Base-by-base conservation (phyloP, 2,888 invertebrate species). In the Dryomyza anilis region DNA sequence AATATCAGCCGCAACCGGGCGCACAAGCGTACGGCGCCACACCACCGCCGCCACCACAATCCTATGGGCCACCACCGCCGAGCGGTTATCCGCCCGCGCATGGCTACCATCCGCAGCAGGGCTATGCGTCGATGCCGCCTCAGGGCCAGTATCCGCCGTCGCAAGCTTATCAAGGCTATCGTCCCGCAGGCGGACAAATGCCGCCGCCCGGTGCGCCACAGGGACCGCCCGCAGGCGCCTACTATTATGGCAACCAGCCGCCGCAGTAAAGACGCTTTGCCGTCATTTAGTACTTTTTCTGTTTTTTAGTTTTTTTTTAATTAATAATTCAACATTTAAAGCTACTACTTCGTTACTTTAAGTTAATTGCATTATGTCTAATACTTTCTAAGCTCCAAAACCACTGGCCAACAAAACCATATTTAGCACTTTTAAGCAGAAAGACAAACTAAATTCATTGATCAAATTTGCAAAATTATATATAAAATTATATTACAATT, bases 211-310 rank as follows among this genome's bases (percentile, higher is more conserved):
- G 80, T 3, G 76, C 78, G 46, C 78, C 79, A 3, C 81, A 81
- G 64, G 80, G 80, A 46, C 82, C 81, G 27, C 91, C 91, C 6
- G 90, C 91, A 70, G 89, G 89, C 65, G 88, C 88, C 66, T 93
- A 93, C 78, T 93, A 92, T 80, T 93, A 92, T 78, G 89, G 91
- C 58, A 92, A 92, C 78, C 92, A 93, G 75, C 93, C 93, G 67
- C 91, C 92, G 33, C 83, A 82, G 71, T 82, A 77, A 78, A 61
- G 6, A n/a, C 48, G 48, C n/a, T n/a, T n/a, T n/a, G n/a, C n/a
- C n/a, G n/a, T n/a, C n/a, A n/a, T n/a, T n/a, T n/a, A n/a, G n/a
- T n/a, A n/a, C n/a, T n/a, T n/a, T n/a, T n/a, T n/a, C n/a, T n/a
- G n/a, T n/a, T n/a, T n/a, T n/a, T n/a, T n/a, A n/a, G n/a, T n/a